Conservation (phyloP, 1,140 invertebrate species). For the Acromyrmex echinatior region DNA sequence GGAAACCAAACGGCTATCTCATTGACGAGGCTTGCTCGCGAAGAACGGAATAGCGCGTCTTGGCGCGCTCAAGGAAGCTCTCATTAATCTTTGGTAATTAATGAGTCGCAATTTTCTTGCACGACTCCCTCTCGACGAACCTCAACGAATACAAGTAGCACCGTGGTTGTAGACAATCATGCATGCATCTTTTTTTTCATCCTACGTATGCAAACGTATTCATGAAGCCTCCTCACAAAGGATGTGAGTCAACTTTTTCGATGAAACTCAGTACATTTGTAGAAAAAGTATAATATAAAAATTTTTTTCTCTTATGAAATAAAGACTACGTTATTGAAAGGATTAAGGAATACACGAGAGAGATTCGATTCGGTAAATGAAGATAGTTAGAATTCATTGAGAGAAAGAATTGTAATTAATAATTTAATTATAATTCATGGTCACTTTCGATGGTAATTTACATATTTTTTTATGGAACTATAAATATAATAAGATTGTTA, state of each 20-base stretch:
- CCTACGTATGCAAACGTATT: neutral
- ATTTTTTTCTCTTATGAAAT: neutral
- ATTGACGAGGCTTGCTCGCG: conserved; percentile 32
- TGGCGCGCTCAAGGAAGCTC: conserved; percentile 12
- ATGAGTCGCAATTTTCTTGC: conserved; percentile 34
- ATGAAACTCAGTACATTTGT: neutral
- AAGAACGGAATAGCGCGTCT: conserved; percentile 10
- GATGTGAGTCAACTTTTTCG: neutral
- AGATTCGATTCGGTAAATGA: neutral
- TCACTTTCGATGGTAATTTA: too few species aligned
- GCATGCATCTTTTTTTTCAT: neutral
- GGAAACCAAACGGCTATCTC: conserved; percentile 14
- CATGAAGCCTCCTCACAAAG: neutral
- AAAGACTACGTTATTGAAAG: neutral
- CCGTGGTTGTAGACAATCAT: conserved; percentile 7
- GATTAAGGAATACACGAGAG: neutral
- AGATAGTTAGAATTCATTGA: neutral
- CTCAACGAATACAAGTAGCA: neutral
- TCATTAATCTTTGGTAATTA: conserved; percentile 57
- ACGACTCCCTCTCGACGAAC: neutral
- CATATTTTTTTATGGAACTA: too few species aligned
- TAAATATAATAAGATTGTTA: too few species aligned
- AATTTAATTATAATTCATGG: too few species aligned
- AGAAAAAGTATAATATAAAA: too few species aligned
- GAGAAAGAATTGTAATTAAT: too few species aligned